Percentiles rank a stretch among this genome's conserved stretches.
Conservation (phyloP, 2,797 vertebrate species). For the Hippoglossus hippoglossus region DNA sequence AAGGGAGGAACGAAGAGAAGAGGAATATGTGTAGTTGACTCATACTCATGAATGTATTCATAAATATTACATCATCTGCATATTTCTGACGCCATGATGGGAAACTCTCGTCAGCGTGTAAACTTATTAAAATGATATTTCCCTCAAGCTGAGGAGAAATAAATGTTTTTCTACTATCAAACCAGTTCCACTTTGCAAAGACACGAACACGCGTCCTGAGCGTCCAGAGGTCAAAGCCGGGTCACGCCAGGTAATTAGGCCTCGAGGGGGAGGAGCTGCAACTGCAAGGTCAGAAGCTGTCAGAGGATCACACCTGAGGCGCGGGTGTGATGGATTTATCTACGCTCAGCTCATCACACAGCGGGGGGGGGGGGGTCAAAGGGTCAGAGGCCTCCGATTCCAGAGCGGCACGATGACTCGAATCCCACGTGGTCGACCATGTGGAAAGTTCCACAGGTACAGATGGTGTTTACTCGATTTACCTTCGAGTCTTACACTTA, state of each 20-base stretch:
- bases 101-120: too few relatives aligned
- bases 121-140: too few relatives aligned
- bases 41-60: too few relatives aligned
- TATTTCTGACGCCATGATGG: too few relatives aligned
- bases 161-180: too few relatives aligned
- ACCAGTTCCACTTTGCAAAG: too few relatives aligned
- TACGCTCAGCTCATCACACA: conserved; percentile 16
- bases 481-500: too few relatives aligned
- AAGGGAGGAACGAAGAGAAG: too few relatives aligned
- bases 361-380: neutral
- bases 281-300: conserved; percentile 3
- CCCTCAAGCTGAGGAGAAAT: too few relatives aligned
- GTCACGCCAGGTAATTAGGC: neutral
- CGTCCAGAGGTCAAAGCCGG: neutral
- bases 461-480: neutral
- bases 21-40: too few relatives aligned
- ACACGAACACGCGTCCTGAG: too few relatives aligned
- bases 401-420: neutral
- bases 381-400: conserved; percentile 25
- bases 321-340: conserved; percentile 20
- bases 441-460: neutral
- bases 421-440: neutral
- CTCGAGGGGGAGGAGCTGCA: neutral
- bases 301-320: conserved; percentile 6
- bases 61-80: too few relatives aligned